Conservation (phyloP, 2,888 invertebrate genomes). For the Crepidodera aurea region DNA sequence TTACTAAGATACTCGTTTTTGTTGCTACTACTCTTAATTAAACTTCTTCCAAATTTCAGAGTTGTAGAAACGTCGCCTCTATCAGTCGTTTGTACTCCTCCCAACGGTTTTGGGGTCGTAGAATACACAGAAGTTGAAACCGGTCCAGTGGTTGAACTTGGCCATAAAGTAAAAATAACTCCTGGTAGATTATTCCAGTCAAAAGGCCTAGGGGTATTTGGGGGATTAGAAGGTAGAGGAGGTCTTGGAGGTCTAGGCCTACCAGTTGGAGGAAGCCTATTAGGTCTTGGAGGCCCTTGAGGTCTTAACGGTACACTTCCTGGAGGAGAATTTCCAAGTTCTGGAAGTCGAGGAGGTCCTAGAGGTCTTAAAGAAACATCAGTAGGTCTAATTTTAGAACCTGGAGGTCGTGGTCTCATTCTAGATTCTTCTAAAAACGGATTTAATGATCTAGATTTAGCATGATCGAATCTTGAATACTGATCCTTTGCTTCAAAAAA, state of each 20-base stretch:
- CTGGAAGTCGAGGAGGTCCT: constrained; percentile 27
- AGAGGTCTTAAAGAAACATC: constrained; percentile 22
- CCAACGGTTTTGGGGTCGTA: constrained; percentile 20
- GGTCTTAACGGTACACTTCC: constrained; percentile 22
- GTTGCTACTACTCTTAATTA: too few relatives aligned
- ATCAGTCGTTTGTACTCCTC: neutral
- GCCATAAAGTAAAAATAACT: constrained; percentile 33
- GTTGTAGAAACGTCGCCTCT: too few relatives aligned
- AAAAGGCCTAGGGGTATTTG: constrained; percentile 17
- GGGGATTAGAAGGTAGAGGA: constrained; percentile 26
- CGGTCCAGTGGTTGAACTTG: constrained; percentile 30
- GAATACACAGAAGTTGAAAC: constrained; percentile 36
- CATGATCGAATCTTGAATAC: neutral
- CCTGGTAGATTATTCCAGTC: constrained; percentile 28
- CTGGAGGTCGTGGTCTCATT: constrained; percentile 13
- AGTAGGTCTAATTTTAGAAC: constrained; percentile 9
- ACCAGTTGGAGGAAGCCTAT: constrained; percentile 21
- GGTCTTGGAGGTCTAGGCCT: constrained; percentile 22
- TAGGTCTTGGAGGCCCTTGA: constrained; percentile 13
- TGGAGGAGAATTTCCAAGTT: neutral
- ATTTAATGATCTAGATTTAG: constrained; percentile 21
- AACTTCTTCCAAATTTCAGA: too few relatives aligned
- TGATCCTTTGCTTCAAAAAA: too few relatives aligned
- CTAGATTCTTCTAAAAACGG: neutral
- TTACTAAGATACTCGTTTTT: too few relatives aligned